Base-by-base conservation (phyloP, 2,113 vertebrate species). In the Emberiza fucata region DNA sequence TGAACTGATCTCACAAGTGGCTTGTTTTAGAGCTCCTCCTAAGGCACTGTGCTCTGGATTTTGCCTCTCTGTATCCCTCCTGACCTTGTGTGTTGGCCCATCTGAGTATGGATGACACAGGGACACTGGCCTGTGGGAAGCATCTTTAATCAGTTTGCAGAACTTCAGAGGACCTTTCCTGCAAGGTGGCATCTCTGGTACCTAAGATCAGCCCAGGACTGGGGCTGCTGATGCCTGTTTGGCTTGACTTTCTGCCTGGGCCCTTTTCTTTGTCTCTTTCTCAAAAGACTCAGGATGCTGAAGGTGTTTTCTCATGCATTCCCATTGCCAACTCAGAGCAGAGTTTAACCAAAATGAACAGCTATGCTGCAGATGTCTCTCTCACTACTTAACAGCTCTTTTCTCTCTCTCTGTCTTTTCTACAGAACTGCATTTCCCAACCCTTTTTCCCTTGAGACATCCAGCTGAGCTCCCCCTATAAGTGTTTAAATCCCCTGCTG, bases 401-500 rank as follows among this genome's bases (percentile, higher is more conserved):
- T 95, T 93, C 81, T 86, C 88, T 92, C 57, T 81, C 76, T 81
- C 73, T 95, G 57, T 71, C 71, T 90, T 94, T 92, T 95, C 78
- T 78, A 89, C 83, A 90, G 92, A 93, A 92, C 82, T 90, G 72
- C 39, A 60, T 97, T 97, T 96, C 88, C 69, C 86, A 97, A 70
- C 76, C 80, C 81, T 95, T 97, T 92, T 93, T 95, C 96, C 94
- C 97, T 88, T 88, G 97, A 97, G 97, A 97, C 90, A 22, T 64
- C 97, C 97, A 97, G 95, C 97, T 97, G 96, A 97, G 97, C 92
- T 97, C 90, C 84, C 94, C 92, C 95, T 96, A 97, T 92, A 97
- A 97, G 92, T 95, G 84, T 59, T 96, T 96, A 95, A 97, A 97
- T 97, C 96, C 96, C 95, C 95, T 95, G 95, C 96, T 97, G 96